These are phyloP conservation scores for Rhea americana DNA, from an alignment of 2,113 vertebrate species.

Conservation along the genomic window DNA sequence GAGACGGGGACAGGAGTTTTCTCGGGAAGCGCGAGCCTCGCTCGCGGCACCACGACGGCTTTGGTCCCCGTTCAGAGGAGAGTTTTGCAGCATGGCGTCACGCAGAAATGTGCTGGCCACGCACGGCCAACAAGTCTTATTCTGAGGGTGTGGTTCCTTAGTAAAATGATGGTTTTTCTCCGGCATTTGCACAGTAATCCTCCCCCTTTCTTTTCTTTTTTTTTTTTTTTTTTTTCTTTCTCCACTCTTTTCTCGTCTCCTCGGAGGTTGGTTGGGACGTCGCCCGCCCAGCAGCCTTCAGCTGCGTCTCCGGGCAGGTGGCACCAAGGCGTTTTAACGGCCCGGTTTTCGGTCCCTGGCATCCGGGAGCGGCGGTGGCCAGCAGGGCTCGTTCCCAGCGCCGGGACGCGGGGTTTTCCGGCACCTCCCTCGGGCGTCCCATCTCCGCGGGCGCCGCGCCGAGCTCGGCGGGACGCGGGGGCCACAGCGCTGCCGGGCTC, in stretches of 20 bases:
- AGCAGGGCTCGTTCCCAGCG: constrained; percentile 30
- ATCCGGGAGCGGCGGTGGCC: constrained; percentile 46
- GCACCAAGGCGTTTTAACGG: not conserved
- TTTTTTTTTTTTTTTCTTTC: not conserved
- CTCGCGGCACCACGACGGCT: constrained; percentile 41
- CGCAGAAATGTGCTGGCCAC: constrained; percentile 31
- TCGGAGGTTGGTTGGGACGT: constrained; percentile 52
- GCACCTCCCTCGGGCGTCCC: constrained; percentile 31
- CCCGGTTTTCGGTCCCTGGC: constrained; percentile 35
- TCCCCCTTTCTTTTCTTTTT: constrained; percentile 31
- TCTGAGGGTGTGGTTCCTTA: constrained; percentile 49
- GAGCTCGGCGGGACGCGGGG: not conserved
- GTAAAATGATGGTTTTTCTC: constrained; percentile 44
- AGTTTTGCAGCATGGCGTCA: constrained; percentile 62
- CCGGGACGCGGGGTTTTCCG: not conserved
- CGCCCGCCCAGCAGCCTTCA: constrained; percentile 57
- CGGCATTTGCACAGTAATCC: not conserved
- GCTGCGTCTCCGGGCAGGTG: not conserved
- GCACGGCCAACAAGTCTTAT: constrained; percentile 16
- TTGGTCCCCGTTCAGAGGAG: constrained; percentile 17
- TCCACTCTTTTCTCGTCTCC: constrained; percentile 14
- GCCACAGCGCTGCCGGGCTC: not conserved
- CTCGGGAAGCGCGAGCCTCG: not conserved
- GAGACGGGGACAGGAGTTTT: constrained; percentile 46
- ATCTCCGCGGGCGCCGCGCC: not conserved